Conservation (phyloP, 2,113 vertebrate genomes). For the Corythornis vintsioides region DNA sequence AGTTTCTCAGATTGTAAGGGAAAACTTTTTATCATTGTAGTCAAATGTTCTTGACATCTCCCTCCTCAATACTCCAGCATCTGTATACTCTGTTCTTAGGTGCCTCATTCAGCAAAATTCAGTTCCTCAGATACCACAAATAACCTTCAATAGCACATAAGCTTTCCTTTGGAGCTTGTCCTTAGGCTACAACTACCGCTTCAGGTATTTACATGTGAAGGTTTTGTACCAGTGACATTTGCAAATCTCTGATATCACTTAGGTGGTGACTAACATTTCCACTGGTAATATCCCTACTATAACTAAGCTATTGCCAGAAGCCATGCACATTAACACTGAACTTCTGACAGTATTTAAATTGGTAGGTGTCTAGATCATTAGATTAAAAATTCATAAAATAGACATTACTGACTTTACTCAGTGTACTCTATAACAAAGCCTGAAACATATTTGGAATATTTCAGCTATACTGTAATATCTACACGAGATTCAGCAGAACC, state of each 20-base stretch:
- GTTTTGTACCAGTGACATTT: constrained; percentile 31
- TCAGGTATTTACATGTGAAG: neutral
- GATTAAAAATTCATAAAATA: constrained; percentile 6
- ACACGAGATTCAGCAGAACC: neutral
- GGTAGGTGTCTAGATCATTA: constrained; percentile 4
- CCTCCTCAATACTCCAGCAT: neutral
- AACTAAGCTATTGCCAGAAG: constrained; percentile 22
- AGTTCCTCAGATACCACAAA: neutral
- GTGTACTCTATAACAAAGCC: neutral
- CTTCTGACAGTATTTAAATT: constrained; percentile 27
- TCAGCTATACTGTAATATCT: neutral
- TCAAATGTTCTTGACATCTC: neutral
- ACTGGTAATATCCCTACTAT: neutral
- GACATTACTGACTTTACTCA: neutral
- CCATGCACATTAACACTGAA: constrained; percentile 12
- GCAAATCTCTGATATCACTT: constrained; percentile 20
- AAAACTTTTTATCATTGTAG: neutral
- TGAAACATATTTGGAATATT: neutral
- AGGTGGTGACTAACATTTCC: constrained; percentile 52
- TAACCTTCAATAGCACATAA: neutral
- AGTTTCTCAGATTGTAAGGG: neutral
- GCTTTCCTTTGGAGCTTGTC: neutral
- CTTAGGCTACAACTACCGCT: neutral
- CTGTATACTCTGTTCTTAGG: neutral
- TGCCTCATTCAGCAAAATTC: neutral